These are phyloP conservation scores for Lithophane leautieri DNA, from an alignment of 2,888 invertebrate species.

Conservation along the genomic window DNA sequence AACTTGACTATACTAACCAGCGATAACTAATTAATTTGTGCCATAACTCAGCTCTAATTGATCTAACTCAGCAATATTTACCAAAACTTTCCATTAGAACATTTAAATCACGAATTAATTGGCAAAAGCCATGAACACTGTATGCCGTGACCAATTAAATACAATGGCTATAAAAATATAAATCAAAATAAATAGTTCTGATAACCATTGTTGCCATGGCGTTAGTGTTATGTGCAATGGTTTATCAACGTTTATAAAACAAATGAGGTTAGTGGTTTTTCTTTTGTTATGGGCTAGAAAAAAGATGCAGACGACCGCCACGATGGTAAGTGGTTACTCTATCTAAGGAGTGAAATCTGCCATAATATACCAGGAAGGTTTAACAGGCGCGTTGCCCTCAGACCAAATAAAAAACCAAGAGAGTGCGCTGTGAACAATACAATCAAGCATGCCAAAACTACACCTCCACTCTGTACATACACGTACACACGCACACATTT, in stretches of 20 bases:
- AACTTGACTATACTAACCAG: not conserved
- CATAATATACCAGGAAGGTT: too few species aligned
- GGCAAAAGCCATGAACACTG: slow-evolving; percentile 26
- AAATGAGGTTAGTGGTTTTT: too few species aligned
- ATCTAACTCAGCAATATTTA: slow-evolving; percentile 7
- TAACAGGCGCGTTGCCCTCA: too few species aligned
- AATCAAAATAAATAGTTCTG: slow-evolving; percentile 5
- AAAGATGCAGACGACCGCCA: too few species aligned
- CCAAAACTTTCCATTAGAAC: slow-evolving; percentile 27
- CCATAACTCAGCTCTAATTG: slow-evolving; percentile 3
- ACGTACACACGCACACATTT: too few species aligned
- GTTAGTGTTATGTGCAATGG: not conserved
- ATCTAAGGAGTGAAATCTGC: too few species aligned
- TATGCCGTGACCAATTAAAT: slow-evolving; percentile 30
- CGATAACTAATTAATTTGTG: slow-evolving; percentile 14
- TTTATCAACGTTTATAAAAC: not conserved
- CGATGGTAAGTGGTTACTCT: too few species aligned
- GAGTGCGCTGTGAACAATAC: too few species aligned
- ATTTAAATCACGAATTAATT: slow-evolving; percentile 37
- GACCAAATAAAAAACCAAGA: too few species aligned
- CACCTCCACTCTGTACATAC: too few species aligned
- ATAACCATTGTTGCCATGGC: slow-evolving; percentile 21
- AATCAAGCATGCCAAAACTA: too few species aligned
- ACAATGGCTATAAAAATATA: slow-evolving; percentile 26
- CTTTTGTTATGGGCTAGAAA: too few species aligned